Percentiles rank a stretch among this genome's conserved stretches.
These are phyloP conservation scores for Arrhopalites spinosus DNA, from an alignment of 2,888 invertebrate species.

Conservation along the genomic window DNA sequence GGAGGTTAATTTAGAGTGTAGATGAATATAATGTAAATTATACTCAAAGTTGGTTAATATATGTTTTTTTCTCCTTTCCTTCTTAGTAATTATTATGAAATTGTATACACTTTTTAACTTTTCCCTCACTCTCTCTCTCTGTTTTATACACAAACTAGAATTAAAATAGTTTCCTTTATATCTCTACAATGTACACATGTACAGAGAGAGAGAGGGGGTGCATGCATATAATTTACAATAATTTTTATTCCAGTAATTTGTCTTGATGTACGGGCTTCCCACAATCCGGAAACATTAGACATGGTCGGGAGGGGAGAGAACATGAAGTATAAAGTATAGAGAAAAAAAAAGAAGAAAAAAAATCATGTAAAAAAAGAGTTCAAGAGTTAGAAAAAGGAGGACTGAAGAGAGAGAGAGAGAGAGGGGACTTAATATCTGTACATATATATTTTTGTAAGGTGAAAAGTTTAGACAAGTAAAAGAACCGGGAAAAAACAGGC, in stretches of 20 bases:
- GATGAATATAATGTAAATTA: neutral
- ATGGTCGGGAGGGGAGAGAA: neutral
- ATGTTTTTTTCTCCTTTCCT: neutral
- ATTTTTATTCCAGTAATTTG: neutral
- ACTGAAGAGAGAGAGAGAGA: neutral
- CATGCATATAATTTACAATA: neutral
- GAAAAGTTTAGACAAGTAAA: slow-evolving; percentile 4
- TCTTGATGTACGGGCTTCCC: neutral
- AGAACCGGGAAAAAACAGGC: slow-evolving; percentile 2
- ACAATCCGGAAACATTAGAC: slow-evolving; percentile 4
- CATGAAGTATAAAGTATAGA: neutral
- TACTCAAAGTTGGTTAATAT: too few relatives aligned
- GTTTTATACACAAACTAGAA: too few relatives aligned
- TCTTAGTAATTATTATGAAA: neutral
- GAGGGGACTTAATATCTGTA: neutral
- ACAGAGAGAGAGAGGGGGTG: neutral
- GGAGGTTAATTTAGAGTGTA: neutral
- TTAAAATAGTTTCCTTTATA: too few relatives aligned
- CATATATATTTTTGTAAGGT: neutral
- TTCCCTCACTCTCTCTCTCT: too few relatives aligned
- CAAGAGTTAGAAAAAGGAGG: neutral
- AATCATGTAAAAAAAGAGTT: neutral
- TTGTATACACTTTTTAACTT: too few relatives aligned
- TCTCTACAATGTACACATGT: neutral
- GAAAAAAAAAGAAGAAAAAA: neutral